phyloP scores from a whole-genome alignment of 2,888 invertebrate species.

The Leptopilina drosophilae region DNA sequence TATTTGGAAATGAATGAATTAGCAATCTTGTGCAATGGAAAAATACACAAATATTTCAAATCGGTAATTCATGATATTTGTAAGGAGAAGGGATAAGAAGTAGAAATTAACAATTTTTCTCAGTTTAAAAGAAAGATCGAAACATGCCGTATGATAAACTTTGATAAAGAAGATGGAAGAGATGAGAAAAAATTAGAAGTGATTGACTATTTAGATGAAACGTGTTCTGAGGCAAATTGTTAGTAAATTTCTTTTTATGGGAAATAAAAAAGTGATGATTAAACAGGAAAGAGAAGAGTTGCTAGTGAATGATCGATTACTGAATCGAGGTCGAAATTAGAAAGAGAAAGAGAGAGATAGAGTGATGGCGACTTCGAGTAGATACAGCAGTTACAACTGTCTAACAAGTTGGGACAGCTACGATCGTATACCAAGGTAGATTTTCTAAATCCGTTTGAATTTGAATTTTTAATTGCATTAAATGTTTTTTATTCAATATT shows the following conservation, averaged over 20 bases:
- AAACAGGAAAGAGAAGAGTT: background rate
- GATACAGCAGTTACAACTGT: slow-evolving; percentile 93
- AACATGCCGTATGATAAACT: too few species aligned
- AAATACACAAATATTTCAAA: too few species aligned
- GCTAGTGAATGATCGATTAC: slow-evolving; percentile 18
- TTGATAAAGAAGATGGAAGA: too few species aligned
- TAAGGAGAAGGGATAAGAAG: too few species aligned
- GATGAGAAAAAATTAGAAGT: too few species aligned
- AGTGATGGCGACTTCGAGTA: slow-evolving; percentile 84
- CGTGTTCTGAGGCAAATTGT: slow-evolving; percentile 19
- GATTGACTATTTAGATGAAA: background rate
- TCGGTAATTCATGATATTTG: too few species aligned
- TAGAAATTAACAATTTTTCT: too few species aligned
- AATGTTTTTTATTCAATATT: background rate
- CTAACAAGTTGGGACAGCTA: slow-evolving; percentile 94
- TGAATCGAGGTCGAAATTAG: slow-evolving; percentile 51
- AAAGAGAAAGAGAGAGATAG: slow-evolving; percentile 15
- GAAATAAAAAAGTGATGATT: slow-evolving; percentile 19
- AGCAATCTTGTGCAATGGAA: too few species aligned
- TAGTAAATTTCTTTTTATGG: background rate
- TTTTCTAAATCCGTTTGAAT: background rate
- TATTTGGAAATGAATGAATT: too few species aligned
- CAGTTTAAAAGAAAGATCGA: too few species aligned
- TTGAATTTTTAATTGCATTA: background rate
- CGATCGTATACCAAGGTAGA: slow-evolving; percentile 92